phyloP scores from a whole-genome alignment of 2,888 invertebrate genomes.

The Poecilobothrus nobilitatus region DNA sequence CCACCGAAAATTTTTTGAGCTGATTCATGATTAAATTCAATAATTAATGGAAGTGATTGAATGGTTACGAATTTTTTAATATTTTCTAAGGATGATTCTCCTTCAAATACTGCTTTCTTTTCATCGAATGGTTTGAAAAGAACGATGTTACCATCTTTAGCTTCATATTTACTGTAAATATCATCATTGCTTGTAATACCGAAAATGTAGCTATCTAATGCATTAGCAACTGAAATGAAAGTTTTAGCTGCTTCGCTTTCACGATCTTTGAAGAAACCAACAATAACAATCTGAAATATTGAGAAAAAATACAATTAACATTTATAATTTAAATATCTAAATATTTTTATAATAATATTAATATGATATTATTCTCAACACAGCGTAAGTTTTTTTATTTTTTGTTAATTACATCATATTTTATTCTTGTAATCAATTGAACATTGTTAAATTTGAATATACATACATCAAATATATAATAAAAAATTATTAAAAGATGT shows the following conservation, averaged over 20 bases:
- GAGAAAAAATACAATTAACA: not conserved
- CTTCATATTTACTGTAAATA: slow-evolving; percentile 70
- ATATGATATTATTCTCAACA: no score
- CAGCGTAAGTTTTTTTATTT: no score
- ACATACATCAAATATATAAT: no score
- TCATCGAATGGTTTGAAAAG: slow-evolving; percentile 95
- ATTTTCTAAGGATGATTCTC: slow-evolving; percentile 56
- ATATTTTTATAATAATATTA: no score
- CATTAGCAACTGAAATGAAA: slow-evolving; percentile 70
- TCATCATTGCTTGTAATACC: slow-evolving; percentile 73
- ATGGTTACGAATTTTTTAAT: slow-evolving; percentile 75
- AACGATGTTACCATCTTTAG: slow-evolving; percentile 67
- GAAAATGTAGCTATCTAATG: slow-evolving; percentile 81
- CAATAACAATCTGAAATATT: slow-evolving; percentile 59
- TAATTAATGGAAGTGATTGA: slow-evolving; percentile 80
- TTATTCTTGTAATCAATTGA: no score
- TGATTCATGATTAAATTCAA: slow-evolving; percentile 95
- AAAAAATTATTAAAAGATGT: no score
- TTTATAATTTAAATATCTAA: not conserved
- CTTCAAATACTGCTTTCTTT: slow-evolving; percentile 63
- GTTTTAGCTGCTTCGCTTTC: slow-evolving; percentile 71
- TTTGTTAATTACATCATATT: no score
- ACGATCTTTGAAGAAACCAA: slow-evolving; percentile 85
- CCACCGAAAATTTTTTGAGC: slow-evolving; percentile 98
- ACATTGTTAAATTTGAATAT: no score